Base-by-base conservation (phyloP, 2,888 invertebrate species). In the Nomada goodeniana region DNA sequence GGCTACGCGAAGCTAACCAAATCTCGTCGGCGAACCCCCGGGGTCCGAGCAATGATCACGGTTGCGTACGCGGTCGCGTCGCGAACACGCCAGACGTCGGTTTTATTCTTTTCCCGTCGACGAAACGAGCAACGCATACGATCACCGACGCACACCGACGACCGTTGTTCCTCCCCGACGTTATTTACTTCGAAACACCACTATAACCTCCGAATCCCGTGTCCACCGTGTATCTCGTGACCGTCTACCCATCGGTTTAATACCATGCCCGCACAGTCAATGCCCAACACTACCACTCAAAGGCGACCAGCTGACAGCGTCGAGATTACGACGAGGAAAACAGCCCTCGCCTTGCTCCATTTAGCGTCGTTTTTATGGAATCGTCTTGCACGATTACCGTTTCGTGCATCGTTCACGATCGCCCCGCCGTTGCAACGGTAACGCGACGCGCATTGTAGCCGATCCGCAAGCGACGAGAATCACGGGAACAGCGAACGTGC, bases 241-340 rank as follows among this genome's bases (percentile, higher is more conserved):
- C 59, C 13, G 23, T 26, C 10, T 15, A 26, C 20, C 18, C n/a
- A 20, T 50, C 7, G n/a, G 29, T 20, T 9, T 36, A 36, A 36
- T 36, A 36, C 36, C 36, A 36, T 36, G 36, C 36, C 36, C 5
- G 36, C 55, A 42, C 26, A 42, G 68, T 64, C 44, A 55, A 76
- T 75, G 36, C 13, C 15, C 23, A 53, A 10, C 52, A 29, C 61
- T 60, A 50, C 20, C 60, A 52, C 80, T 47, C 18, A 36, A 55
- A 47, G n/a, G 67, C 70, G 80, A 87, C 89, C 91, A 91, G 91
- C 91, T 91, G 91, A 89, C 85, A 76, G 80, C 86, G 82, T 88
- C 83, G 85, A 80, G 86, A 83, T 84, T 83, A 80, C 85, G 76
- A 81, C 80, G 75, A 74, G 83, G 76, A 88, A 88, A 82, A 85